A percentile compares a stretch with the other conserved stretches of the same genome.
phyloP scores from a whole-genome alignment of 1,140 invertebrate species.

The Bombyx mandarina region DNA sequence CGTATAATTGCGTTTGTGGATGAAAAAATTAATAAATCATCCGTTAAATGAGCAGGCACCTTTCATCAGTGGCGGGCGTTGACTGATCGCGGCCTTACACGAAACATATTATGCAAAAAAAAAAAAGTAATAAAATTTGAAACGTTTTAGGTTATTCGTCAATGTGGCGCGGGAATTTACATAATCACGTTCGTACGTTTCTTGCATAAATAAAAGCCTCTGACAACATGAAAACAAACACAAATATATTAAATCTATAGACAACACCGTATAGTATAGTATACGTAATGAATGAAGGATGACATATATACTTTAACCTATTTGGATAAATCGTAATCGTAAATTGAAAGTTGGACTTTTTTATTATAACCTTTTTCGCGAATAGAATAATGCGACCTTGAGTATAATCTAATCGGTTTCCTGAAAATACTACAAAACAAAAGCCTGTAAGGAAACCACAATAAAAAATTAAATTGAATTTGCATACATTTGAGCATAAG shows the following conservation, averaged over 20 bases:
- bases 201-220: constrained; percentile 40
- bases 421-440: too few relatives aligned
- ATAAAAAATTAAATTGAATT: too few relatives aligned
- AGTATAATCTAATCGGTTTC: too few relatives aligned
- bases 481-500: too few relatives aligned
- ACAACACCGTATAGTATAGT: neutral
- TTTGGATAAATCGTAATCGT: too few relatives aligned
- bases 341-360: too few relatives aligned
- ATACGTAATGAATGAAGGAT: neutral
- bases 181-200: constrained; percentile 37
- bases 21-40: constrained; percentile 26
- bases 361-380: too few relatives aligned
- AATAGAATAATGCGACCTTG: too few relatives aligned
- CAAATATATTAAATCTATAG: constrained; percentile 5
- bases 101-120: constrained; percentile 39
- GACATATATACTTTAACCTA: neutral
- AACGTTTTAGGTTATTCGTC: constrained; percentile 48
- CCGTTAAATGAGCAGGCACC: constrained; percentile 25
- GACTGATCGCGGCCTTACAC: constrained; percentile 31
- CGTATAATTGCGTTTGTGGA: constrained; percentile 6
- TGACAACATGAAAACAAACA: constrained; percentile 27
- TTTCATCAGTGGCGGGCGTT: constrained; percentile 21
- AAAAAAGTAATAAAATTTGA: constrained; percentile 52
- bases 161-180: constrained; percentile 34
- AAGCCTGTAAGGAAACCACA: too few relatives aligned